phyloP scores from a whole-genome alignment of 1,140 invertebrate species.

The Calycopis cecrops region DNA sequence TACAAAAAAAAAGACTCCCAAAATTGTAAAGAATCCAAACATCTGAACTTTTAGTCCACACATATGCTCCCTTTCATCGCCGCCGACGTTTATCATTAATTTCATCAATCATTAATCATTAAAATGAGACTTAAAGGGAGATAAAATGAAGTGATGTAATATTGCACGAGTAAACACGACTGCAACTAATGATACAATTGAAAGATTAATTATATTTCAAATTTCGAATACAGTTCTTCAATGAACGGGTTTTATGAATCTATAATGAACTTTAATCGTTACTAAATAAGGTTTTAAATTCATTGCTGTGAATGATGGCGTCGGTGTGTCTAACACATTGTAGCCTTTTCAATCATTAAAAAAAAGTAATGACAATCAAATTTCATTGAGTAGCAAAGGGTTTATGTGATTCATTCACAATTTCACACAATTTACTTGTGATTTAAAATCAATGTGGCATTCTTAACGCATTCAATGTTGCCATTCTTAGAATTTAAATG shows the following conservation, averaged over 20 bases:
- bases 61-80: constrained; percentile 61
- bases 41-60: constrained; percentile 44
- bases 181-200: constrained; percentile 66
- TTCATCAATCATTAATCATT: constrained; percentile 61
- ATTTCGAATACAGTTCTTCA: constrained; percentile 42
- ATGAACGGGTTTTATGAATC: constrained; percentile 36
- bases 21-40: constrained; percentile 59
- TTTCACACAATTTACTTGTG: constrained; percentile 47
- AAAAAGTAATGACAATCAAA: constrained; percentile 39
- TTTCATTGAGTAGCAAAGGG: constrained; percentile 36
- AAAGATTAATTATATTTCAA: constrained; percentile 63
- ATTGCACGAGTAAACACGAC: constrained; percentile 60
- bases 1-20: constrained; percentile 51
- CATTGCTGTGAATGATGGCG: constrained; percentile 27
- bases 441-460: constrained; percentile 29
- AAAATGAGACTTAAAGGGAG: constrained; percentile 72
- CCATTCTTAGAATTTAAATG: too few species aligned
- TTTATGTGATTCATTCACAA: constrained; percentile 44
- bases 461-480: too few species aligned
- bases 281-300: constrained; percentile 21
- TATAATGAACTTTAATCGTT: constrained; percentile 12
- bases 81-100: constrained; percentile 57
- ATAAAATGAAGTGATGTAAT: constrained; percentile 65
- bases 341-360: constrained; percentile 22
- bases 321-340: constrained; percentile 44